phyloP scores from a whole-genome alignment of 2,113 vertebrate species.

The Vireo altiloquus region DNA sequence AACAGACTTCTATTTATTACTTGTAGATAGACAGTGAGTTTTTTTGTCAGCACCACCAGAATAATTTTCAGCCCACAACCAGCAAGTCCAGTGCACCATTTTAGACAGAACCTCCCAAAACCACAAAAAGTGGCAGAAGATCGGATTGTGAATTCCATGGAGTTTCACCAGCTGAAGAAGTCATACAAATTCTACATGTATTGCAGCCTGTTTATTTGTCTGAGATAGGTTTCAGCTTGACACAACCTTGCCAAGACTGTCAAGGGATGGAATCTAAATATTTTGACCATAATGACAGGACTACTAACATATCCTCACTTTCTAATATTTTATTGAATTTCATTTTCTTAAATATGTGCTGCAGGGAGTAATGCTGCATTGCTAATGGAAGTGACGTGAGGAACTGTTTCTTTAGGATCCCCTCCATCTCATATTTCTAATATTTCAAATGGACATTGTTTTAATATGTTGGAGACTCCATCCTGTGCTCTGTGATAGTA shows the following conservation, averaged over 20 bases:
- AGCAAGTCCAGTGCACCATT: neutral
- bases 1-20: neutral
- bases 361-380: neutral
- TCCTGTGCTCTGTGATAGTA: neutral
- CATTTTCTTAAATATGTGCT: neutral
- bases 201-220: neutral
- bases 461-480: neutral
- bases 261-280: neutral
- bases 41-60: neutral
- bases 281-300: neutral
- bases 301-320: neutral
- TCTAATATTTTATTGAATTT: conserved; percentile 24
- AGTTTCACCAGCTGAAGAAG: neutral
- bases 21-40: rapidly evolving
- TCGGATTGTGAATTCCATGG: neutral
- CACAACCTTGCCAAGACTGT: neutral
- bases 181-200: neutral
- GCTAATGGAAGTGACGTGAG: neutral
- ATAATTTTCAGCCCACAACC: neutral
- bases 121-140: neutral
- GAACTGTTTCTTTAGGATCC: neutral
- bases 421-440: neutral
- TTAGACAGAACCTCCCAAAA: neutral
- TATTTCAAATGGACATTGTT: neutral
- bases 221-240: neutral